Base-by-base conservation (phyloP, 2,797 vertebrate genomes). In the Neomorphus geoffroyi region DNA sequence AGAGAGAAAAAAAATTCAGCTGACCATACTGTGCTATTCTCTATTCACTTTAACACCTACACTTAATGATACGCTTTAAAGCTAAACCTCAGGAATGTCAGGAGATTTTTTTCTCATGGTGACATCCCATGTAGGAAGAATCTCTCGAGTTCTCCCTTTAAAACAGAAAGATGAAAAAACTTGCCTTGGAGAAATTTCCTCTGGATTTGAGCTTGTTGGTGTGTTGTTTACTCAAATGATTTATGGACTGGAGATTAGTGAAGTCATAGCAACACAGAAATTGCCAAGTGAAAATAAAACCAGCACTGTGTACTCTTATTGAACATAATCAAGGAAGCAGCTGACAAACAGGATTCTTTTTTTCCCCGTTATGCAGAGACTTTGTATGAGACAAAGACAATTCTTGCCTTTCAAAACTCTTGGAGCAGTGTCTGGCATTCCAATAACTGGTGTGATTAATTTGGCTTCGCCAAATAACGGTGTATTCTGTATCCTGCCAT, bases 161-260 rank as follows among this genome's bases (percentile, higher is more conserved):
- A 93, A 93, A 84, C 4, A 87, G 86, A 94, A 89, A 95, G 82
- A 96, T 77, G 86, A 94, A 93, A 90, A 95, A 92, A 12, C 77
- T 94, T 71, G 85, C 90, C 90, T 95, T 93, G 72, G 88, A 94
- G 92, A 96, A 92, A 96, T 96, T 96, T 95, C 77, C 58, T 46
- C 78, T 86, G 92, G 88, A 96, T 94, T 94, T 96, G 86, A 93
- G 92, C 57, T 95, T 92, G 88, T 80, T 94, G 94, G 90, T 94
- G 86, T 87, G 80, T 93, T 97, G 94, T 97, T 97, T 96, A 93
- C 86, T 97, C 93, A 96, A 97, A 94, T 94, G 95, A 97, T 95
- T 96, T 93, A 90, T 94, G 92, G 96, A 90, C 77, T 94, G 78
- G 90, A 97, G 96, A 97, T 96, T 95, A 92, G 92, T 83, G 90